Base-by-base conservation (phyloP, 92 coral and sea anemone genomes). In the Palythoa heliodiscus region DNA sequence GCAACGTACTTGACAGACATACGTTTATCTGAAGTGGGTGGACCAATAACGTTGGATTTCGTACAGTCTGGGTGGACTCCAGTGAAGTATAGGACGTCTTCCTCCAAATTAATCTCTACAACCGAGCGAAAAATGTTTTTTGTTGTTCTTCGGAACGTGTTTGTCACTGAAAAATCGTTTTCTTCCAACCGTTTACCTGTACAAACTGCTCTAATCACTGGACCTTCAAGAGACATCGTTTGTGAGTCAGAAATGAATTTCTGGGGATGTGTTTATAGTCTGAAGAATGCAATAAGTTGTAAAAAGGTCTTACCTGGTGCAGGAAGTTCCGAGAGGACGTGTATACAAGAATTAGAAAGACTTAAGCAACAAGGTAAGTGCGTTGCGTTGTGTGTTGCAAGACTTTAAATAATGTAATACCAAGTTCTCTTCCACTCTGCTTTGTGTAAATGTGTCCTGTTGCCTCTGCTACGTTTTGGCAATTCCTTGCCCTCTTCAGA, bases 251-350 rank as follows among this genome's bases (percentile, higher is more conserved):
- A 94, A 80, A 76, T 88, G 24, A 79, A 76, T 14, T 97, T 97
- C 88, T 94, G 99, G 98, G 91, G 87, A 76, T 91, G 97, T 76
- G 85, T 91, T 24, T 70, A 86, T 77, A 92, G 97, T 14, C 52
- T 94, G 54, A 86, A 87, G 77, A 94, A 97, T 74, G 71, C 93
- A n/a, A 71, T 97, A 76, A 64, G 60, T 54, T 86, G 89, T 78
- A 86, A 87, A 54, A 85, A 86, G 64, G 93, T 94, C 70, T 76
- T 97, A 67, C 98, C 97, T 47, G 99, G 99, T 67, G 97, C 93
- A 11, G 98, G 99, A 71, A 88, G 68, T 11, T 71, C 92, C 29
- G 99, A 97, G 61, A 35, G 79, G 37, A 87, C 89, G 55, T 97
- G 99, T 69, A 86, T 94, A 22, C 71, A 77, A 54, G 86, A 89